A percentile compares a stretch with the other conserved stretches of the same genome.
Conservation (phyloP, 2,888 invertebrate genomes). For the Panopea generosa region DNA sequence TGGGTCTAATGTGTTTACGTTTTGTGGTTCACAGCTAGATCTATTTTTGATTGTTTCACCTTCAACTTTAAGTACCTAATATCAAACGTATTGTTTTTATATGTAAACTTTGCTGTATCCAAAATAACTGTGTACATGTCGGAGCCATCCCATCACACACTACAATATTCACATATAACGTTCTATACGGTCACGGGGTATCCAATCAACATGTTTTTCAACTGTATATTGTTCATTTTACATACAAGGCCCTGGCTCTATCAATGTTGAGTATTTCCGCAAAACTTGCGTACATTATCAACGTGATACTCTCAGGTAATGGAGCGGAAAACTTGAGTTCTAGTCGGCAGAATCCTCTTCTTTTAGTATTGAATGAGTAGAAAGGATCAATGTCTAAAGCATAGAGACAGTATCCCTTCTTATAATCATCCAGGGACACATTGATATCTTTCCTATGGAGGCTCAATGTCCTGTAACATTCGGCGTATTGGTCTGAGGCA, state of each 20-base stretch:
- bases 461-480: slow-evolving; percentile 46
- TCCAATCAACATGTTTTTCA: no score
- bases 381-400: slow-evolving; percentile 22
- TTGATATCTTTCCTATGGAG: slow-evolving; percentile 31
- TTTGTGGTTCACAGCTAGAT: no score
- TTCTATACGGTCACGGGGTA: neutral
- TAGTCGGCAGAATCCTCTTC: slow-evolving; percentile 42
- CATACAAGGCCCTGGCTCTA: neutral
- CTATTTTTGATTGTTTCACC: no score
- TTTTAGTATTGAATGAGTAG: slow-evolving; percentile 36
- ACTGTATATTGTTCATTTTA: neutral
- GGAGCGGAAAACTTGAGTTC: slow-evolving; percentile 43
- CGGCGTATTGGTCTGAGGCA: slow-evolving; percentile 16
- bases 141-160: no score
- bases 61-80: no score
- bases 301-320: slow-evolving; percentile 40
- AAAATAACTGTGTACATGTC: no score
- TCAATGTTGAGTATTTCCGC: slow-evolving; percentile 34
- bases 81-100: no score
- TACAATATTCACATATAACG: no score
- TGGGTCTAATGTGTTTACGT: no score
- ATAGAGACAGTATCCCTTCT: slow-evolving; percentile 44
- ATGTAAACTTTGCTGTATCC: no score
- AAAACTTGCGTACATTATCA: slow-evolving; percentile 50
- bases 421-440: slow-evolving; percentile 25